Evolutionary conservation across 2,888 invertebrate species (phyloP).

Genomic region (Unio pictorum): DNA sequence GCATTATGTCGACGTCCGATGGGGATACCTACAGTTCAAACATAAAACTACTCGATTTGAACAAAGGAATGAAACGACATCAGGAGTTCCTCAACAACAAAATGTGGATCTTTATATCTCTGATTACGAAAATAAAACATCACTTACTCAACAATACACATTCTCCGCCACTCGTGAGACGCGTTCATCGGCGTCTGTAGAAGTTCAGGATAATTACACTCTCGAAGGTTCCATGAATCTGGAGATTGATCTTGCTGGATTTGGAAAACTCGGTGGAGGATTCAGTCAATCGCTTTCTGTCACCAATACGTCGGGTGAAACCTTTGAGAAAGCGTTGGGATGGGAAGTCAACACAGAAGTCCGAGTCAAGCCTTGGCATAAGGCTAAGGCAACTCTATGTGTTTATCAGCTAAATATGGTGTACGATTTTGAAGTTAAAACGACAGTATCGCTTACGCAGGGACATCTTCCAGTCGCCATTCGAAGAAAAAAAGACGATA

Average conservation of each 20-base stretch:
- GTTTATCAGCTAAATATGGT: constrained; percentile 29
- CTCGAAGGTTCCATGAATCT: constrained; percentile 37
- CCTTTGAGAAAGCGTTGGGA: constrained; percentile 25
- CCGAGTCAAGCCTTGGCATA: constrained; percentile 24
- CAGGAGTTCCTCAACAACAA: constrained; percentile 11
- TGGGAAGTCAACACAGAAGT: constrained; percentile 45
- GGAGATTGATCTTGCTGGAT: constrained; percentile 33
- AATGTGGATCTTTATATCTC: constrained; percentile 34
- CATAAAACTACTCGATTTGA: constrained; percentile 32
- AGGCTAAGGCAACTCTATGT: constrained; percentile 29
- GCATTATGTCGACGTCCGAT: constrained; percentile 38
- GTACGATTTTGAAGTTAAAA: constrained; percentile 37
- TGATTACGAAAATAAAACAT: constrained; percentile 41
- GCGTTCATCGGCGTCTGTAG: constrained; percentile 28
- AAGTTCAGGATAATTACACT: constrained; percentile 44
- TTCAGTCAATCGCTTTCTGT: constrained; percentile 32
- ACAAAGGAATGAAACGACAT: constrained; percentile 3
- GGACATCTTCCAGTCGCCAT: constrained; percentile 32
- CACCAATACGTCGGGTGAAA: constrained; percentile 37
- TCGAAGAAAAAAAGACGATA: constrained; percentile 25
- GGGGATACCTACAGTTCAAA: constrained; percentile 41
- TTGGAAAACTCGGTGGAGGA: constrained; percentile 36
- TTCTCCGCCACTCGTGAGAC: constrained; percentile 36
- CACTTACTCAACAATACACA: constrained; percentile 29
- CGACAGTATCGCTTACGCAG: constrained; percentile 31